Evolutionary conservation across 2,113 vertebrate genomes (phyloP).

Genomic region (Tragulus kanchil): DNA sequence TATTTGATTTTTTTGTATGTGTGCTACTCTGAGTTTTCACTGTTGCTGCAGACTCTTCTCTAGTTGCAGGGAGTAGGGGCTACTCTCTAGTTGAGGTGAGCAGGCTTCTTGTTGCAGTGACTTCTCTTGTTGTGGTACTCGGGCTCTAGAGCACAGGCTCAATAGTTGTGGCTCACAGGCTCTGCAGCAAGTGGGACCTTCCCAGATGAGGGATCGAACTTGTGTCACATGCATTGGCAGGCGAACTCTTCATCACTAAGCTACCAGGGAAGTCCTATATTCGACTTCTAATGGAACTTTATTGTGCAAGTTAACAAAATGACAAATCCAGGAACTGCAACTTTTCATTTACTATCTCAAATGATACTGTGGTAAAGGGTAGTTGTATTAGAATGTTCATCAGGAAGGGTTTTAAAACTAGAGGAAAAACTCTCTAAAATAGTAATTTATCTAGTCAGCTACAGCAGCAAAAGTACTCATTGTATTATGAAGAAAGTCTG

Average conservation of each 20-base stretch:
- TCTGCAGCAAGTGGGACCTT: too few species aligned
- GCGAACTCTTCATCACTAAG: too few species aligned
- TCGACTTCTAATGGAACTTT: not conserved
- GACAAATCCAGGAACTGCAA: not conserved
- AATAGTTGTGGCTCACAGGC: too few species aligned
- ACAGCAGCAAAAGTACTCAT: not conserved
- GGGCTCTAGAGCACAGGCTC: too few species aligned
- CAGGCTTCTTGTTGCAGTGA: too few species aligned
- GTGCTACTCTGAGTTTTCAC: too few species aligned
- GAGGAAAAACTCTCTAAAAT: not conserved
- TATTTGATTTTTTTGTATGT: not conserved
- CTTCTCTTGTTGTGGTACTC: too few species aligned
- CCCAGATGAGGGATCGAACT: too few species aligned
- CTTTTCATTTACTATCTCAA: constrained; percentile 39
- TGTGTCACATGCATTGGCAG: too few species aligned
- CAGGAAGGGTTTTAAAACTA: not conserved
- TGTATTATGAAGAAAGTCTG: not conserved
- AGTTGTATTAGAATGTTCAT: constrained; percentile 7
- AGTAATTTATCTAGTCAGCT: not conserved
- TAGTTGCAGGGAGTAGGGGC: not conserved
- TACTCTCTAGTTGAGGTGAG: too few species aligned
- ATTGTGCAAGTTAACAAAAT: constrained; percentile 34
- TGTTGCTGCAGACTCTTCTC: too few species aligned
- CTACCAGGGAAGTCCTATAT: too few species aligned
- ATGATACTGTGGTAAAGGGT: not conserved